Conservation (phyloP, 2,888 invertebrate genomes). For the Sinohyriopsis cumingii region DNA sequence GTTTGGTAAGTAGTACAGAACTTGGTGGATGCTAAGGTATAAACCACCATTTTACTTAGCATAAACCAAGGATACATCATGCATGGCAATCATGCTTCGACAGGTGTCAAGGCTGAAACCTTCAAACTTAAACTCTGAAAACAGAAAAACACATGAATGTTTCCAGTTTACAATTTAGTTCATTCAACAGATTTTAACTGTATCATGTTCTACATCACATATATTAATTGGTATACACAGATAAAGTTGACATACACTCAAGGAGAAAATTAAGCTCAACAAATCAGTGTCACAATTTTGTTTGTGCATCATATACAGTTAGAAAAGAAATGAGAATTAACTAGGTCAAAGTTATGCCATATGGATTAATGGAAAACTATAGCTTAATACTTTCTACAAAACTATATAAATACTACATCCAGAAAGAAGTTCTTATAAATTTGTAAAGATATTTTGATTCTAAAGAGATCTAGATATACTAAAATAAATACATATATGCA, state of each 20-base stretch:
- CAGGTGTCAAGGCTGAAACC: conserved; percentile 95
- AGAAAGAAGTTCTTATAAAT: not conserved
- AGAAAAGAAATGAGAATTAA: no score
- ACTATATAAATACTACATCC: no score
- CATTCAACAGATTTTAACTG: not conserved
- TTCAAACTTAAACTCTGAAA: conserved; percentile 75
- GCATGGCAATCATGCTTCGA: conserved; percentile 95
- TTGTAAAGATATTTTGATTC: not conserved
- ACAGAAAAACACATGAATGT: conserved; percentile 4
- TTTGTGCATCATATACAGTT: no score
- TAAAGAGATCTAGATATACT: not conserved
- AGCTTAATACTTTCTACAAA: no score
- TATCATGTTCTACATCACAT: not conserved
- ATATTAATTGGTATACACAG: not conserved
- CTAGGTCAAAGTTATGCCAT: no score
- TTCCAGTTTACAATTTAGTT: not conserved
- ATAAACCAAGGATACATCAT: conserved; percentile 79
- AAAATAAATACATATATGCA: conserved; percentile 1
- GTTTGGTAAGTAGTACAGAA: no score
- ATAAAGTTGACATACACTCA: not conserved
- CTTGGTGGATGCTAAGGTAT: no score
- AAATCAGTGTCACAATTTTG: not conserved
- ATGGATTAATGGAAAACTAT: no score
- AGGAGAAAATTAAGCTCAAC: not conserved
- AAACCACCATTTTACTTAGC: no score